Evolutionary conservation across 2,113 vertebrate genomes (phyloP).

Genomic region (Dinomys branickii): DNA sequence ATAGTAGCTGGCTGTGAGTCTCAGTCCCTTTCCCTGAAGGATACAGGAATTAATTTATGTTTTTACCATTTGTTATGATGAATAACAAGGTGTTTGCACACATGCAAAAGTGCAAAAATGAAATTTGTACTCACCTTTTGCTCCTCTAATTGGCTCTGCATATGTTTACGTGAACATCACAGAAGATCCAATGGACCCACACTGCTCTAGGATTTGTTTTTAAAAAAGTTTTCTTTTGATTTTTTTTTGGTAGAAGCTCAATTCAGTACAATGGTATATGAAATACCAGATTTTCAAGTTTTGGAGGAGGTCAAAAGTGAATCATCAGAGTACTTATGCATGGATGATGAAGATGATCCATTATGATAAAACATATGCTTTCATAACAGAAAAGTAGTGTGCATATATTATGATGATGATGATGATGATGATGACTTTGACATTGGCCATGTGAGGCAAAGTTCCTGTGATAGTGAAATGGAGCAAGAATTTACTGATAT

Average conservation of each 20-base stretch:
- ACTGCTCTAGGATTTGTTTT: background rate
- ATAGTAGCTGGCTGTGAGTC: background rate
- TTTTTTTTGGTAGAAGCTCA: too few relatives aligned
- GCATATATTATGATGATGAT: background rate
- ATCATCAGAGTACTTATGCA: background rate
- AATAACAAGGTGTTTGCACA: background rate
- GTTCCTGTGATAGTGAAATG: background rate
- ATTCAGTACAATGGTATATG: background rate
- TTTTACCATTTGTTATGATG: background rate
- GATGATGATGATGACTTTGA: background rate
- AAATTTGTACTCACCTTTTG: background rate
- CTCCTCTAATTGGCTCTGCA: background rate
- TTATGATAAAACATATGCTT: background rate
- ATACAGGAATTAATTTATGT: background rate
- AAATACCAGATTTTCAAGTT: background rate
- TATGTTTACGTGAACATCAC: background rate
- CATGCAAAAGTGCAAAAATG: background rate
- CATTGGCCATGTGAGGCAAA: background rate
- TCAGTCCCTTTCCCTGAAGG: background rate
- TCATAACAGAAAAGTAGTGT: background rate
- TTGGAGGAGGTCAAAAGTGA: background rate
- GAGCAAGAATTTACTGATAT: background rate
- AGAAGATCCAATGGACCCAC: background rate
- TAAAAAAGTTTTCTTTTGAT: background rate
- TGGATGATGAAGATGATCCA: background rate